Evolutionary conservation across 2,113 vertebrate species (phyloP), one percentile per base, ranked within the genome.

Genomic region (Epinephelus lanceolatus): DNA sequence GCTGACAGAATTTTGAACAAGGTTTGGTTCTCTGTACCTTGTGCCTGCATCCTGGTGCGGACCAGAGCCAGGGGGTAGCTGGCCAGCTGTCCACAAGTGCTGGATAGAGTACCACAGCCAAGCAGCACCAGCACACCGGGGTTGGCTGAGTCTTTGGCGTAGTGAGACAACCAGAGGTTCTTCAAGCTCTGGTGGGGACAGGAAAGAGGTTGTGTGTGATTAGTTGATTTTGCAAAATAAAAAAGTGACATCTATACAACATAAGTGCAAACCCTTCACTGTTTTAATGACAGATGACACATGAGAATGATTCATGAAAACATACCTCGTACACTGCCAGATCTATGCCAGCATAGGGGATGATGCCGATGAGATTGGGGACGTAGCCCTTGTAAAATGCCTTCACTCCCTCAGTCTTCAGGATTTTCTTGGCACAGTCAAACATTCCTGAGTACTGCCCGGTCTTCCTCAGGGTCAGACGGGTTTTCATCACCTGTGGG

Each of bases 341-440:
- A 79, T 99, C 98, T 60, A 99, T 99, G 55, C 98, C 98, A 75
- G 98, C 98, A 0, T 99, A 99, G 6, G 98, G 98, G 93, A 99
- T 99, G 89, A 99, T 99, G 78, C 98, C 98, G 76, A 99, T 82
- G 77, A 99, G 97, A 85, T 99, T 99, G 66, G 98, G 98, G 82
- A 99, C 6, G 78, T 99, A 99, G 52, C 98, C 98, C 93, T 99
- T 99, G 93, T 98, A 99, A 90, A 99, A 99, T 0, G 98, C 97
- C 83, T 95, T 96, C 66, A 97, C 53, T 6, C 98, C 97, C 94
- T 99, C 98, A n/a, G 86, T 95, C 90, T 95, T 97, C 90, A 98
- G 86, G 91, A 99, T 99, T 92, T 98, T 97, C 95, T 97, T 99
- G 86, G 96, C 97, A 93, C 98, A 99, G 84, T 99, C 96, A 25